Percentiles rank a stretch among this genome's conserved stretches.
phyloP scores from a whole-genome alignment of 1,140 invertebrate species.

The Pogonomyrmex californicus region DNA sequence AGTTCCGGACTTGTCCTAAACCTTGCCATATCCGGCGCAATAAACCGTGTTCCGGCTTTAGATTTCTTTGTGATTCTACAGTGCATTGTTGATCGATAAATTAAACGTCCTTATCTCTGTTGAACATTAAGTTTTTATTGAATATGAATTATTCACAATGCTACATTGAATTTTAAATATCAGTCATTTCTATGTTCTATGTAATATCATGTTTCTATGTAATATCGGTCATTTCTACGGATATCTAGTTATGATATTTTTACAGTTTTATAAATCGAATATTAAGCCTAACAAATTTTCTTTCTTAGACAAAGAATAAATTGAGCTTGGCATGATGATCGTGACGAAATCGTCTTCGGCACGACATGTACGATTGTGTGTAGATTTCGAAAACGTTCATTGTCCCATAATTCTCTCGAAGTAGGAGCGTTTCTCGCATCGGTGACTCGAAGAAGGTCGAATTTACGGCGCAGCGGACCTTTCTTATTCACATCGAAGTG shows the following conservation, averaged over 20 bases:
- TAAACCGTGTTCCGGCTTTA: conserved; percentile 79
- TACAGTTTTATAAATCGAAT: background rate
- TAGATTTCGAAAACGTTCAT: conserved; percentile 62
- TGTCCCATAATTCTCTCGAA: conserved; percentile 48
- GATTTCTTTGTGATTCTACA: conserved; percentile 72
- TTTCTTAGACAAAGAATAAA: conserved; percentile 17
- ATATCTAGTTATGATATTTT: background rate
- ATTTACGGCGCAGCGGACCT: conserved; percentile 10
- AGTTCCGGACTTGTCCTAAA: conserved; percentile 70
- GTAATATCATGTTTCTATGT: no score
- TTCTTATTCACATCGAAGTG: background rate
- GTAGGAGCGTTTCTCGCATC: conserved; percentile 40
- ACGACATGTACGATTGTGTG: background rate
- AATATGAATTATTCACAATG: background rate
- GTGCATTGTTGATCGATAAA: conserved; percentile 36
- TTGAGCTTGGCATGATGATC: conserved; percentile 14
- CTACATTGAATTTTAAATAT: background rate
- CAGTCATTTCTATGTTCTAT: background rate
- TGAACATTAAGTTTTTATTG: background rate
- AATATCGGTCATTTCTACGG: background rate
- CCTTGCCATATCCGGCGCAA: conserved; percentile 81
- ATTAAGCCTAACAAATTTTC: background rate
- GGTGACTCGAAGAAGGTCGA: conserved; percentile 58
- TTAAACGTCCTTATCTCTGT: background rate
- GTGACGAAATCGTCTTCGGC: conserved; percentile 1